Base-by-base conservation (phyloP, 2,797 vertebrate genomes). In the Alauda arvensis region DNA sequence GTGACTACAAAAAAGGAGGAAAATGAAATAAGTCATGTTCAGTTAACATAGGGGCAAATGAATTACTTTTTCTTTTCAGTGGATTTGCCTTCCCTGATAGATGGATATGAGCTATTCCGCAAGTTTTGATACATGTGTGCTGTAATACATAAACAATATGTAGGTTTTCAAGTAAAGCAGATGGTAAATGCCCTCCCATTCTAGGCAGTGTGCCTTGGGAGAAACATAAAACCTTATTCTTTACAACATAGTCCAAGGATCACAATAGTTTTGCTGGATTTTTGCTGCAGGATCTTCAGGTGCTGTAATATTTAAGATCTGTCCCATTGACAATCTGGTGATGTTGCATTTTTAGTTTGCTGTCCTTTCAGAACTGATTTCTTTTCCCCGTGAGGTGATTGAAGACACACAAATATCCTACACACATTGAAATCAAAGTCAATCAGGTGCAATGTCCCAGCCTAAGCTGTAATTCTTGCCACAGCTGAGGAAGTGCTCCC, bases 261-360 rank as follows among this genome's bases (percentile, higher is more conserved):
- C 66, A 86, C 37, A 84, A 85, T 31, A 56, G n/a, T 77, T 89
- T 75, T 83, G 77, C 46, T 86, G 49, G n/a, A 74, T 78, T 92
- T 92, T 82, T 91, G 60, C 61, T 90, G 65, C 66, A 84, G 80
- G 83, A 89, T 92, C 94, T 92, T 94, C 93, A 87, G 2, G 24
- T 85, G 82, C 74, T 70, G 82, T 62, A 83, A 82, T 39, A 59
- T 89, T 91, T 85, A 95, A 88, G 45, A 70, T 85, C 70, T 85
- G 71, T 66, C 76, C 85, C 93, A 84, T 9, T 88, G 65, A 85
- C 42, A 88, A 92, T 88, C 77, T 92, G 37, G 76, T 94, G 93
- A 97, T 96, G 96, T 96, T 97, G 97, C 97, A 96, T 97, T 97
- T 95, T 94, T 92, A 96, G 93, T 96, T 96, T 97, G 96, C 95